Percentiles rank a stretch among this genome's conserved stretches.
Evolutionary conservation across 2,888 invertebrate genomes (phyloP).

Genomic region (Myopa tessellatipennis): DNA sequence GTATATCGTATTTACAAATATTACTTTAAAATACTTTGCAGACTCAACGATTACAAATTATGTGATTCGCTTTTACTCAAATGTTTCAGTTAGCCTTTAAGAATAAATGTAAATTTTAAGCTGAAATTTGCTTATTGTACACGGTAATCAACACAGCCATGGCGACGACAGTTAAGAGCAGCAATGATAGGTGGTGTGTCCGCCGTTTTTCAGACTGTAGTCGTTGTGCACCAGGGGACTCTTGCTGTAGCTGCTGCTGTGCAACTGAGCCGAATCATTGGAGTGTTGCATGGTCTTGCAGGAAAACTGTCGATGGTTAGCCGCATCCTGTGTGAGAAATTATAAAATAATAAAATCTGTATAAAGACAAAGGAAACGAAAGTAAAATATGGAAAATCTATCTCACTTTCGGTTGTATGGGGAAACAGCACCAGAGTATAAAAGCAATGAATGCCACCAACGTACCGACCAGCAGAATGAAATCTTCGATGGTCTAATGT

Average conservation of each 20-base stretch:
- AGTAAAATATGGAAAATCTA: background rate
- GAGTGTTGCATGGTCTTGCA: conserved; percentile 64
- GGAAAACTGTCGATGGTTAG: conserved; percentile 66
- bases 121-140: conserved; percentile 26
- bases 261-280: conserved; percentile 53
- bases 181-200: conserved; percentile 64
- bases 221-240: conserved; percentile 63
- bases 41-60: conserved; percentile 36
- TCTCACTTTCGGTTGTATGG: conserved; percentile 70
- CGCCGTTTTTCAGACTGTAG: conserved; percentile 61
- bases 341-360: background rate
- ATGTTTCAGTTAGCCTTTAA: conserved; percentile 16
- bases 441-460: conserved; percentile 75
- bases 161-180: conserved; percentile 59
- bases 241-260: conserved; percentile 57
- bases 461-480: conserved; percentile 73
- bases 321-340: conserved; percentile 58
- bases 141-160: background rate
- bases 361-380: background rate
- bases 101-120: conserved; percentile 14
- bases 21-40: conserved; percentile 30
- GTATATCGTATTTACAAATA: conserved; percentile 36
- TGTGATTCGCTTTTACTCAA: conserved; percentile 10
- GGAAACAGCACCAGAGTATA: conserved; percentile 75
- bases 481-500: conserved; percentile 73